A percentile compares a stretch with the other conserved stretches of the same genome.
Evolutionary conservation across 2,888 invertebrate genomes (phyloP).

Genomic region (Limnephilus lunatus): DNA sequence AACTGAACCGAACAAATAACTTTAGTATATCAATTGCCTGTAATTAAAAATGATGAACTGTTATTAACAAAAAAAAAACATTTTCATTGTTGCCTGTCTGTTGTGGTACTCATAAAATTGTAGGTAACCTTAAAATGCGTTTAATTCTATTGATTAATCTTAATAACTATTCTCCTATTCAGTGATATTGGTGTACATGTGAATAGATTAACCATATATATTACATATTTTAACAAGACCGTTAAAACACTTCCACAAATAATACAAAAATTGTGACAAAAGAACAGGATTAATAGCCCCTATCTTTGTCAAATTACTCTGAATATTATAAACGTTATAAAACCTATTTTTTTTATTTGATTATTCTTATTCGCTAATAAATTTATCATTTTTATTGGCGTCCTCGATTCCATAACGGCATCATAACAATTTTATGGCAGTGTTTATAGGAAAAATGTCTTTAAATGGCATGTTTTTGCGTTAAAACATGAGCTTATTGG

Average conservation of each 20-base stretch:
- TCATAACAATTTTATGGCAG: slow-evolving; percentile 45
- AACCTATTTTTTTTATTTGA: slow-evolving; percentile 2
- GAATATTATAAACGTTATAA: not conserved
- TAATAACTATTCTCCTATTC: too few relatives aligned
- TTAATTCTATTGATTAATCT: too few relatives aligned
- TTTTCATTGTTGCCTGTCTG: too few relatives aligned
- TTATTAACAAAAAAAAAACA: too few relatives aligned
- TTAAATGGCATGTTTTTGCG: slow-evolving; percentile 38
- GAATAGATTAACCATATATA: too few relatives aligned
- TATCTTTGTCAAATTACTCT: not conserved
- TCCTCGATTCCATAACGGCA: slow-evolving; percentile 44
- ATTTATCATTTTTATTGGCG: slow-evolving; percentile 36
- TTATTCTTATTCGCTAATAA: slow-evolving; percentile 17
- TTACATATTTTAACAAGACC: not conserved
- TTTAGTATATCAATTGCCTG: not conserved
- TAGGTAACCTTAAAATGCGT: too few relatives aligned
- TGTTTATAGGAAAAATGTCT: slow-evolving; percentile 47
- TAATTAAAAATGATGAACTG: not conserved
- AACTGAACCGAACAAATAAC: not conserved
- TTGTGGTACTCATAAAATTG: too few relatives aligned
- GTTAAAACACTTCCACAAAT: not conserved
- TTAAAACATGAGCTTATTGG: slow-evolving; percentile 13
- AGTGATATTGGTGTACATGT: too few relatives aligned
- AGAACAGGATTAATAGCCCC: not conserved
- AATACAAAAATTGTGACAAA: not conserved